Evolutionary conservation across 1,140 invertebrate species (phyloP).

Genomic region (Laupala kohalensis): DNA sequence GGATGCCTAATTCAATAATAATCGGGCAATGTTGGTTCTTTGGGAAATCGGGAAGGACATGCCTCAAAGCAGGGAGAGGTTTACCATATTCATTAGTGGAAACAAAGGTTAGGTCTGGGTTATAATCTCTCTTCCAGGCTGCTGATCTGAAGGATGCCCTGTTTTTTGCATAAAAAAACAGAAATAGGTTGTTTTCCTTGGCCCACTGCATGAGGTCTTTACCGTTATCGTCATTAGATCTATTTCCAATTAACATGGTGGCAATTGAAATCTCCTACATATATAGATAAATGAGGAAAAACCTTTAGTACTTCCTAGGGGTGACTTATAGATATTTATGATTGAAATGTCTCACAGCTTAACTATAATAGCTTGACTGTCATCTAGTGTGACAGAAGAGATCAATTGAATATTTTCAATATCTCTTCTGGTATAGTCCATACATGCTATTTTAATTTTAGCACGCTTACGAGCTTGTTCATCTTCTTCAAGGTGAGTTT

Average conservation of each 20-base stretch:
- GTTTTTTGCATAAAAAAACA: not conserved
- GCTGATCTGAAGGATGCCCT: not conserved
- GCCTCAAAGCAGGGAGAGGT: not conserved
- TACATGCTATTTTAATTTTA: not conserved
- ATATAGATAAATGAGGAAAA: not conserved
- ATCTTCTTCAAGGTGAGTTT: not conserved
- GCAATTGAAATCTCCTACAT: not conserved
- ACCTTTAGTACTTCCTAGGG: not conserved
- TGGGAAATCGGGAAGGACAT: not conserved
- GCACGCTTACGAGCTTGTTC: not conserved
- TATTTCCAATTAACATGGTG: not conserved
- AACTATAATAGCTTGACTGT: not conserved
- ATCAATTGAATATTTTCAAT: not conserved
- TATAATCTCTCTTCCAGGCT: not conserved
- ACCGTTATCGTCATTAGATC: not conserved
- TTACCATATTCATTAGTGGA: not conserved
- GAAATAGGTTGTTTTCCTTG: not conserved
- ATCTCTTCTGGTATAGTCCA: not conserved
- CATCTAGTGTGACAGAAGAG: not conserved
- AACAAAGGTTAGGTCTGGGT: not conserved
- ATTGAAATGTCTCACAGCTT: not conserved
- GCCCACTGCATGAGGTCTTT: not conserved
- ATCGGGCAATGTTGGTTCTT: not conserved
- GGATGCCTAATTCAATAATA: not conserved
- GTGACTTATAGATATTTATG: not conserved